A percentile compares a stretch with the other conserved stretches of the same genome.
These are phyloP conservation scores for Channa striata DNA, from an alignment of 2,797 vertebrate species.

Conservation along the genomic window DNA sequence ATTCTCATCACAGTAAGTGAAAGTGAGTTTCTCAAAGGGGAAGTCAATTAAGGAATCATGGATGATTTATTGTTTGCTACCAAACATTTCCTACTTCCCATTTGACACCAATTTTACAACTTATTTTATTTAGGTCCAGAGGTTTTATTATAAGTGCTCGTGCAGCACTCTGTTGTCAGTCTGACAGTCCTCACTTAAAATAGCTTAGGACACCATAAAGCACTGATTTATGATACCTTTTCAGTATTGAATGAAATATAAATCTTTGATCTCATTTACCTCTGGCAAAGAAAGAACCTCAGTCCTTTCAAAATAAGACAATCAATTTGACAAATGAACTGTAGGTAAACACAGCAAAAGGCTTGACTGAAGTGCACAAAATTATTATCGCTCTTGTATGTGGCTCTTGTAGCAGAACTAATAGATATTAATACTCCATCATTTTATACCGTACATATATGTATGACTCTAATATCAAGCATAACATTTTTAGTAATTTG, in stretches of 20 bases:
- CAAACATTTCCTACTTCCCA: constrained; percentile 56
- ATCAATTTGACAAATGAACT: constrained; percentile 25
- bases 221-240: constrained; percentile 45
- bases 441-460: no score
- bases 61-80: constrained; percentile 67
- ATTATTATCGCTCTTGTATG: neutral
- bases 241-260: constrained; percentile 28
- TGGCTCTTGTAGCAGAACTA: neutral
- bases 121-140: constrained; percentile 60
- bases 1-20: constrained; percentile 72
- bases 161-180: constrained; percentile 26
- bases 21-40: constrained; percentile 49
- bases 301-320: constrained; percentile 20
- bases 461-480: neutral
- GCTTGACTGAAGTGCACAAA: neutral
- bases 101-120: constrained; percentile 62
- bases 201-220: constrained; percentile 45
- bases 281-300: constrained; percentile 29
- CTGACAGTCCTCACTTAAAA: constrained; percentile 15
- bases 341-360: constrained; percentile 10
- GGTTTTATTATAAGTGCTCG: constrained; percentile 21
- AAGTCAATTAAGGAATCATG: constrained; percentile 59
- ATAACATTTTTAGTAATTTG: no score
- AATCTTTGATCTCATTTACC: constrained; percentile 23
- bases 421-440: neutral